These are phyloP conservation scores for Hemibagrus wyckioides DNA, from an alignment of 2,113 vertebrate species.

Conservation along the genomic window DNA sequence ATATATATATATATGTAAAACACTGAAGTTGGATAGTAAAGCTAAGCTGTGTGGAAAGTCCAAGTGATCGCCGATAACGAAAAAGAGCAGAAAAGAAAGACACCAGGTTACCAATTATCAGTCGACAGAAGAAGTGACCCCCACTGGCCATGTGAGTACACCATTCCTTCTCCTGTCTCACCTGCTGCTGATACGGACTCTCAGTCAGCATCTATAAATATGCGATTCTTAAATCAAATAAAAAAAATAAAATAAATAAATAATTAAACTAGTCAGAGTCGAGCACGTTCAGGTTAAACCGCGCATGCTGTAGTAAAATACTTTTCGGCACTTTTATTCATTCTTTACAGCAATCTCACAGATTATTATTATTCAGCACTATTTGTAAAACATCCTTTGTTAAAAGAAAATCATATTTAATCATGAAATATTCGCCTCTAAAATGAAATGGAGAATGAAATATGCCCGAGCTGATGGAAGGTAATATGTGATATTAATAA, in stretches of 20 bases:
- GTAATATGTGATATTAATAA: background rate
- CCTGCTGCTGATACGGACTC: constrained; percentile 54
- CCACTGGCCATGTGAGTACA: constrained; percentile 75
- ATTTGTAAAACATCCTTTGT: background rate
- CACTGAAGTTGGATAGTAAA: constrained; percentile 64
- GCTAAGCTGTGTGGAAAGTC: too few relatives aligned
- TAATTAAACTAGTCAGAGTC: background rate
- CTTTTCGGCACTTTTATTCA: background rate
- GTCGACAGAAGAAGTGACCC: constrained; percentile 63
- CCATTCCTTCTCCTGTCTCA: constrained; percentile 56
- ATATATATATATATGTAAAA: too few relatives aligned
- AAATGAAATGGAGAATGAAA: background rate
- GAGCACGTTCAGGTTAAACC: background rate
- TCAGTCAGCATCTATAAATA: constrained; percentile 17
- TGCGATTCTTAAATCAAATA: background rate
- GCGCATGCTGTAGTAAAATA: background rate
- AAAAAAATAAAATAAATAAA: background rate
- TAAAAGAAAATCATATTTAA: background rate
- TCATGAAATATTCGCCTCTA: background rate
- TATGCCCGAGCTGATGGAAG: background rate
- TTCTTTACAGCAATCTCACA: background rate
- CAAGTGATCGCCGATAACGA: constrained; percentile 59
- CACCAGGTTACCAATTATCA: constrained; percentile 64
- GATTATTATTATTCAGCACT: background rate
- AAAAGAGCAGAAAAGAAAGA: constrained; percentile 55